Base-by-base conservation (phyloP, 2,888 invertebrate genomes). In the Acleris emargana region DNA sequence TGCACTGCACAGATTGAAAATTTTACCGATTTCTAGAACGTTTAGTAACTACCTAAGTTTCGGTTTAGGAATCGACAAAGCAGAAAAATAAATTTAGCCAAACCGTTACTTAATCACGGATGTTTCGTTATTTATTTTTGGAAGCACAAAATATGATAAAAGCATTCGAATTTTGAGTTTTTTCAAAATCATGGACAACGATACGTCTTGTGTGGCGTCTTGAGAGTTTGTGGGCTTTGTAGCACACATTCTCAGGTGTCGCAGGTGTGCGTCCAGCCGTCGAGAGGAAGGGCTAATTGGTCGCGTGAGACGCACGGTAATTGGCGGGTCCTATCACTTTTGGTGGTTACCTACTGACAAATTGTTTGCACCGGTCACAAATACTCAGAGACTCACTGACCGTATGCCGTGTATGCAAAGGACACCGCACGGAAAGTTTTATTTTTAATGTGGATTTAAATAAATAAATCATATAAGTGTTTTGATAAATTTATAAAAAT, bases 261-360 rank as follows among this genome's bases (percentile, higher is more conserved):
- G 64, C 67, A 68, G 67, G 64, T 68, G 67, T 42, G 45, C 32
- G n/a, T 6, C 5, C 53, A 53, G 53, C 18, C 47, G 32, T 18
- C 9, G 32, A n/a, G 38, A 61, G 63, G 63, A 58, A 59, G 64
- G 60, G 22, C 47, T 64, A 68, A 64, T 64, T 61, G 64, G 20
- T 54, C 50, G 66, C 64, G 49, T 58, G 53, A 6, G 58, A 17
- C 59, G 17, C 38, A 13, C 13, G 38, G 38, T 66, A 68, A 69
- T 66, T 68, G 53, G 20, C 16, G 47, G 42, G 18, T 25, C 13
- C 22, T 57, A 18, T 53, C 43, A 25, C 25, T 59, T 68, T 66
- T 58, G 53, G 53, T 20, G 55, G 49, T 22, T 32, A 32, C 32
- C 32, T 20, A 16, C 50, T 51, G 61, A 69, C 64, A 69, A 67